Conservation (phyloP, 2,113 vertebrate genomes). For the Pseudopodoces humilis region DNA sequence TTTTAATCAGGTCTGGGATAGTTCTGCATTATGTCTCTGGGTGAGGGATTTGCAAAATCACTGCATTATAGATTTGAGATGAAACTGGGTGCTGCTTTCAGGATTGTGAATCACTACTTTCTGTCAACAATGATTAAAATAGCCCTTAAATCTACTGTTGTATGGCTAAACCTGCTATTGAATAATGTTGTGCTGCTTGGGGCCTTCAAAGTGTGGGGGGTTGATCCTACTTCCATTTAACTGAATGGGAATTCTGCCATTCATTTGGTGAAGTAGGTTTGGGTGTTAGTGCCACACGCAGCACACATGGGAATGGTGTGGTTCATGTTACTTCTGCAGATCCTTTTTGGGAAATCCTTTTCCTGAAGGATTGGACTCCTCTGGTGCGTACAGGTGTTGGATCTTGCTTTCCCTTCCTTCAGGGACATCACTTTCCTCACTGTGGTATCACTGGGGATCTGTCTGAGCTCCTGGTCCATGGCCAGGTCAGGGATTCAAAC, state of each 20-base stretch:
- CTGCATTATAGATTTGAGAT: not conserved
- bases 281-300: not conserved
- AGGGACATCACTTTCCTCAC: fast-evolving
- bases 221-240: not conserved
- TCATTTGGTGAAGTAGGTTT: not conserved
- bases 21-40: not conserved
- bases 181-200: not conserved
- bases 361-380: not conserved
- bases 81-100: not conserved
- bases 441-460: not conserved
- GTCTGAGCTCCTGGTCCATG: not conserved
- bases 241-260: not conserved
- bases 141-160: not conserved
- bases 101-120: not conserved
- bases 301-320: not conserved
- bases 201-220: not conserved
- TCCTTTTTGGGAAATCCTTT: not conserved
- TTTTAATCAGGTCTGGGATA: not conserved
- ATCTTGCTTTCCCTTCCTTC: not conserved
- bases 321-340: not conserved
- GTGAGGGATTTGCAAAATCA: not conserved
- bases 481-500: not conserved
- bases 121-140: not conserved
- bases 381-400: fast-evolving
- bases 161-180: not conserved